These are phyloP conservation scores for Crenuchus spilurus DNA, from an alignment of 2,797 vertebrate genomes.

Conservation along the genomic window DNA sequence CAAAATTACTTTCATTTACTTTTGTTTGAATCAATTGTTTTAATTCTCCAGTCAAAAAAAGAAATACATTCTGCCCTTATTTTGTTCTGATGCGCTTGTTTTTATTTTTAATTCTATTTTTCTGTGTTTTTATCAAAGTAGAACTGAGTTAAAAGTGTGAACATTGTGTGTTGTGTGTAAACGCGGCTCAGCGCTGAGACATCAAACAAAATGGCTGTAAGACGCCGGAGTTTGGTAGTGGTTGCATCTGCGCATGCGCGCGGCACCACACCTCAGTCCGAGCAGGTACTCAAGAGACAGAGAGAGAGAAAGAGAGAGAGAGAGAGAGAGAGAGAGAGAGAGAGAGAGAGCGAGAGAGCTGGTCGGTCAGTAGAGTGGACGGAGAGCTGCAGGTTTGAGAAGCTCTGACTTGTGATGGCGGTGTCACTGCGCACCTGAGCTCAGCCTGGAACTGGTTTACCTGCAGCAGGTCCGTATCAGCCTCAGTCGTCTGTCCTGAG, in stretches of 20 bases:
- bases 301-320: constrained; percentile 31
- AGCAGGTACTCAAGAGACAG: no score
- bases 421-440: neutral
- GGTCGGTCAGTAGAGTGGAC: constrained; percentile 52
- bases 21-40: no score
- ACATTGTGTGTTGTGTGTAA: no score
- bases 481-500: neutral
- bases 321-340: neutral
- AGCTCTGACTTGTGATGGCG: neutral
- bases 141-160: no score
- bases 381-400: constrained; percentile 44
- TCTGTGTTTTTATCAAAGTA: no score
- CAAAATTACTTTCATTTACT: no score
- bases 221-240: neutral
- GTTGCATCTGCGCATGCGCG: constrained; percentile 74
- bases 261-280: constrained; percentile 71
- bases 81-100: no score
- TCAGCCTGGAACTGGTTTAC: neutral
- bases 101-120: no score
- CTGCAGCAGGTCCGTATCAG: neutral
- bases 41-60: no score
- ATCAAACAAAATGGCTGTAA: constrained; percentile 71
- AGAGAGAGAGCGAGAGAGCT: constrained; percentile 54
- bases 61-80: no score
- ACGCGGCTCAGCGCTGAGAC: constrained; percentile 20